phyloP scores from a whole-genome alignment of 2,113 vertebrate genomes.

The Notarius quadriscutis region DNA sequence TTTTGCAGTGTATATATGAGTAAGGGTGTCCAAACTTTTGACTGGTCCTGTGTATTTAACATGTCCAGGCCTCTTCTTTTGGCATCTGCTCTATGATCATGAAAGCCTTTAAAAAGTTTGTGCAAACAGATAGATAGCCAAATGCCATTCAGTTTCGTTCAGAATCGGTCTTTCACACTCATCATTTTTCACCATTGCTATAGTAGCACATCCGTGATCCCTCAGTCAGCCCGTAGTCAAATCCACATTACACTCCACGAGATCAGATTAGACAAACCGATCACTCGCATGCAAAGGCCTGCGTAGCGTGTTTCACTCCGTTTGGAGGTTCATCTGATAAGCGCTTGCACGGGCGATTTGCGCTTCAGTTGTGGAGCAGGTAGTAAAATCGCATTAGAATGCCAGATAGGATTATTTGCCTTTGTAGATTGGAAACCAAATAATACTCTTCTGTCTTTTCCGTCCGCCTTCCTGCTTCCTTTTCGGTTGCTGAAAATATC shows the following conservation, averaged over 20 bases:
- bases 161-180: conserved; percentile 18
- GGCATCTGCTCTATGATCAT: conserved; percentile 6
- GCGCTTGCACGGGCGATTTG: conserved; percentile 51
- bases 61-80: not conserved
- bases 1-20: too few species aligned
- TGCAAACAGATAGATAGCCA: conserved; percentile 7
- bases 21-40: too few species aligned
- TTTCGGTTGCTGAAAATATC: conserved; percentile 45
- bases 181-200: conserved; percentile 31
- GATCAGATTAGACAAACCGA: conserved; percentile 46
- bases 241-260: conserved; percentile 35
- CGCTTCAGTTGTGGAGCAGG: conserved; percentile 52
- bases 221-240: conserved; percentile 51
- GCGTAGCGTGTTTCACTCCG: conserved; percentile 51
- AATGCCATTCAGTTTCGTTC: conserved; percentile 16
- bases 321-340: conserved; percentile 64
- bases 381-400: conserved; percentile 61
- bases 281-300: conserved; percentile 43
- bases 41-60: not conserved
- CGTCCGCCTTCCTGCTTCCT: not conserved
- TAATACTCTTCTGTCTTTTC: conserved; percentile 34
- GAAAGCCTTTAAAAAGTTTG: conserved; percentile 32
- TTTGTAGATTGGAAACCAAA: conserved; percentile 58
- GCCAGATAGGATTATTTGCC: conserved; percentile 58
- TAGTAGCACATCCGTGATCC: conserved; percentile 23